Base-by-base conservation (phyloP, 2,888 invertebrate species). In the Malthinus seriepunctatus region DNA sequence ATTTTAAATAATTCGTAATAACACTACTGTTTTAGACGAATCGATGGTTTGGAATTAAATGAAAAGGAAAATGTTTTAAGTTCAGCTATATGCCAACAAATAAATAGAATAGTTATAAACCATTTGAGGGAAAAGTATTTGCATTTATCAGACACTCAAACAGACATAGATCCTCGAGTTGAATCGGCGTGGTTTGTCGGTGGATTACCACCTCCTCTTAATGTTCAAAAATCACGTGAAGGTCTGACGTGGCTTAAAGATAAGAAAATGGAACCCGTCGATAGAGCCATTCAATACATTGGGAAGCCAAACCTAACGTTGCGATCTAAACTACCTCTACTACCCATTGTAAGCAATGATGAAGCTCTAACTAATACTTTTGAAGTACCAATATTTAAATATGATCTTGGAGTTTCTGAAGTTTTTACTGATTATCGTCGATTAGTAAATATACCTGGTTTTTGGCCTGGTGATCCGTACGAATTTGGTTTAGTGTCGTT, bases 121-220 rank as follows among this genome's bases (percentile, higher is more conserved):
- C 80, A 82, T 64, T 76, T 93, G 3, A 77, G 82, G 6, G 79
- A 82, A 9, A 83, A 84, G 66, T 79, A 81, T 63, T 76, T 83
- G 0, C 89, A 93, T 79, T 80, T 92, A 66, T 69, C 83, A 33
- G 80, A 85, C 53, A 75, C 82, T 51, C 86, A 88, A 81, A 76
- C 90, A 32, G 94, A 95, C 75, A 81, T 85, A 69, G 84, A 90
- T 62, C 91, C 95, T 3, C 82, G 91, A 12, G 82, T 92, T 67
- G 91, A 94, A 81, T 89, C 94, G 23, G 92, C 90, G 77, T 97
- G 96, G 96, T 84, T 84, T 71, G 84, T 86, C 34, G 93, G 93
- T 50, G 91, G 91, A 50, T 84, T 89, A 65, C 15, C 32, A 4
- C 83, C 87, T 0, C 82, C 87, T 1, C 70, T 75, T 38, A 70